Conservation (phyloP, 2,113 vertebrate species). For the Vombatus ursinus region DNA sequence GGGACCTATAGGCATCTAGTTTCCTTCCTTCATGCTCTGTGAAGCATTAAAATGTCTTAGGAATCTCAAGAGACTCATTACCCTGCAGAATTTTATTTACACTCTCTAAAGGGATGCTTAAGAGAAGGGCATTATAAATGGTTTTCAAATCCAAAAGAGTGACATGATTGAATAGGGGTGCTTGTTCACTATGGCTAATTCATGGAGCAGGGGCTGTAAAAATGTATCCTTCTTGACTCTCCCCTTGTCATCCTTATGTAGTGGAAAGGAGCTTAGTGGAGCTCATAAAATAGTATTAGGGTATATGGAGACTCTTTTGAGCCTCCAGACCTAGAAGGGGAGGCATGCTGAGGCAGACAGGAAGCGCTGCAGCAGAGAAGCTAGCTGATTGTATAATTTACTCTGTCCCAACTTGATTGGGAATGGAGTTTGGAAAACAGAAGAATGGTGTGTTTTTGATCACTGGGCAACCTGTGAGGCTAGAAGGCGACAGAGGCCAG, state of each 20-base stretch:
- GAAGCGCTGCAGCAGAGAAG: not conserved
- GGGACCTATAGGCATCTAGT: not conserved
- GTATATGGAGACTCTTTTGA: not conserved
- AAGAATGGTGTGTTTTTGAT: not conserved
- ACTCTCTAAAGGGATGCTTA: not conserved
- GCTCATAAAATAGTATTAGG: not conserved
- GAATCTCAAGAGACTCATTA: slow-evolving; percentile 34
- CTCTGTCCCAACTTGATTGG: not conserved
- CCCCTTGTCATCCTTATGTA: not conserved
- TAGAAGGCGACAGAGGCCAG: not conserved
- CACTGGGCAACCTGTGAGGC: not conserved
- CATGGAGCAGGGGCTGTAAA: not conserved
- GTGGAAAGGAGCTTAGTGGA: not conserved
- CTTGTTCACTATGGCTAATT: not conserved
- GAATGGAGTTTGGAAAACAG: not conserved
- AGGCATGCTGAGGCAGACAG: not conserved
- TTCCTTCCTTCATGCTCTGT: not conserved
- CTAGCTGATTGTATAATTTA: not conserved
- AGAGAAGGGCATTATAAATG: not conserved
- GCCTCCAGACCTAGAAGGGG: not conserved
- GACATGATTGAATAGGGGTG: not conserved
- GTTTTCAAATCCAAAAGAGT: slow-evolving; percentile 19
- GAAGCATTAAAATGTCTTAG: slow-evolving; percentile 11
- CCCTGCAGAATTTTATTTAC: not conserved
- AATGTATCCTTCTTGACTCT: not conserved